These are phyloP conservation scores for Gymnogyps californianus DNA, from an alignment of 2,113 vertebrate species.

Conservation along the genomic window DNA sequence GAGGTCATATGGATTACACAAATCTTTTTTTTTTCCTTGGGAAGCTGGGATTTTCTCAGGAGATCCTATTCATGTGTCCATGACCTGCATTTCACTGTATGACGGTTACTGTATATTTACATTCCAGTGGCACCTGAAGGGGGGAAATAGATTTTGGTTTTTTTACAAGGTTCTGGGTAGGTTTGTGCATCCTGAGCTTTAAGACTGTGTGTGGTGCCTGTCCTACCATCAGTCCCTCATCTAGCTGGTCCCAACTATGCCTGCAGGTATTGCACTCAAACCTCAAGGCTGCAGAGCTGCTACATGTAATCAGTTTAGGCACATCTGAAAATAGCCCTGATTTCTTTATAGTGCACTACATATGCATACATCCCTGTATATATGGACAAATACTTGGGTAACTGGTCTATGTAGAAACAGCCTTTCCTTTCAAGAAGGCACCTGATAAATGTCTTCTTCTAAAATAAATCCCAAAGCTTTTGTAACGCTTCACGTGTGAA, in stretches of 20 bases:
- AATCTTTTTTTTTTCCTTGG: neutral
- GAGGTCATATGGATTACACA: neutral
- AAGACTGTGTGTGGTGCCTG: neutral
- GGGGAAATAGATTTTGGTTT: neutral
- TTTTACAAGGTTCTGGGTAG: neutral
- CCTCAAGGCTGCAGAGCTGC: neutral
- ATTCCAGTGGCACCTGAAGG: neutral
- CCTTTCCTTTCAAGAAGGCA: neutral
- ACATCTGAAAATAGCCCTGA: neutral
- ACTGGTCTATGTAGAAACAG: neutral
- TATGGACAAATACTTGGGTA: neutral
- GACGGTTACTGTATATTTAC: neutral
- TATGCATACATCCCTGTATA: neutral
- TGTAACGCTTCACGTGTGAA: neutral
- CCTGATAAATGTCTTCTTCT: neutral
- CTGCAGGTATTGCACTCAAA: neutral
- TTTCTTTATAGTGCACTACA: neutral
- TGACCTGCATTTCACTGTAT: neutral
- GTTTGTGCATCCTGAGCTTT: neutral
- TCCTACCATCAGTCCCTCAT: neutral
- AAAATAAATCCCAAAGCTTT: neutral
- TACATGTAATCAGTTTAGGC: neutral
- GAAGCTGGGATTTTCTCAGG: neutral
- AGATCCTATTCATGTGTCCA: neutral
- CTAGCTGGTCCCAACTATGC: neutral